These are phyloP conservation scores for Mandrillus leucophaeus DNA, from an alignment of 2,113 vertebrate genomes.

Conservation along the genomic window DNA sequence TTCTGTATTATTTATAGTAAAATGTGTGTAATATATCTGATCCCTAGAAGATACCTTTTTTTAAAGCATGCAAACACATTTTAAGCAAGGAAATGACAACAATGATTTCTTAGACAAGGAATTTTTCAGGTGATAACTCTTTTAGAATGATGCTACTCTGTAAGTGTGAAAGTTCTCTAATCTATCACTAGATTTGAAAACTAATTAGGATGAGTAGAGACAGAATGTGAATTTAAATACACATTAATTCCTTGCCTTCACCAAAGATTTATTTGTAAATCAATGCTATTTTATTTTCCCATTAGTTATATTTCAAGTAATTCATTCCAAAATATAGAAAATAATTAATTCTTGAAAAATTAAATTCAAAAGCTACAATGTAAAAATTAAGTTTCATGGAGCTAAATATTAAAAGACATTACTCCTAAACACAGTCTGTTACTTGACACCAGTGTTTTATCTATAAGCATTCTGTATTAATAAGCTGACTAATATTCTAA, in stretches of 20 bases:
- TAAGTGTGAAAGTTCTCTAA: conserved; percentile 47
- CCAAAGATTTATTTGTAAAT: conserved; percentile 52
- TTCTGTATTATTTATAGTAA: not conserved
- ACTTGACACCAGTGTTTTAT: not conserved
- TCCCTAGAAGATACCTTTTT: not conserved
- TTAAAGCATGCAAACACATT: not conserved
- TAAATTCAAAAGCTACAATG: conserved; percentile 52
- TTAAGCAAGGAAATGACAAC: conserved; percentile 32
- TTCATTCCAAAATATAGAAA: conserved; percentile 51
- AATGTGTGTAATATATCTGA: not conserved
- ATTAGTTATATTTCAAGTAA: conserved; percentile 31
- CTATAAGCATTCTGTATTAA: not conserved
- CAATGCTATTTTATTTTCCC: conserved; percentile 44
- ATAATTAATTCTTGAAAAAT: conserved; percentile 41
- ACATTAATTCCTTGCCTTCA: conserved; percentile 28
- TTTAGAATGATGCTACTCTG: conserved; percentile 31
- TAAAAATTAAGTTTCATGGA: conserved; percentile 45
- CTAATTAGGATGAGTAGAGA: not conserved
- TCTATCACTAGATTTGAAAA: conserved; percentile 57
- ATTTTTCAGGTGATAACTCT: conserved; percentile 52
- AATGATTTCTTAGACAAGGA: conserved; percentile 47
- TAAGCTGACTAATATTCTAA: conserved; percentile 35
- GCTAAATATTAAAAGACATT: not conserved
- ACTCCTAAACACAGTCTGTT: not conserved
- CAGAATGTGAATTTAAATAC: conserved; percentile 60